Evolutionary conservation across 2,797 vertebrate genomes (phyloP).

Genomic region (Percopsis omiscomaycus): DNA sequence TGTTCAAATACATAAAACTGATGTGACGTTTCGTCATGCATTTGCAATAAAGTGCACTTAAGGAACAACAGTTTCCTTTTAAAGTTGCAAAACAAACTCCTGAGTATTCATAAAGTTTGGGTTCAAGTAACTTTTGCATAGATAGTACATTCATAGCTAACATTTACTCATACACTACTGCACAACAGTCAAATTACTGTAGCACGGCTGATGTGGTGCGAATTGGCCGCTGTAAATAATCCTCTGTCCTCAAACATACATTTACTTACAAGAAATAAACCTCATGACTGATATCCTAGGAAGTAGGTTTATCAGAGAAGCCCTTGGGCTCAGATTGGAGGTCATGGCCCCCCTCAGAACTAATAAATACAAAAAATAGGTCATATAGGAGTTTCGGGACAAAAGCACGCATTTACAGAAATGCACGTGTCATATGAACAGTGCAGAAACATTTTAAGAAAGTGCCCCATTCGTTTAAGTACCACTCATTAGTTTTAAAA

Average conservation of each 20-base stretch:
- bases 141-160: conserved; percentile 23
- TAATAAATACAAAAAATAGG: conserved; percentile 7
- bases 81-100: conserved; percentile 3
- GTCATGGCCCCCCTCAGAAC: not conserved
- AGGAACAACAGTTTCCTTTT: not conserved
- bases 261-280: not conserved
- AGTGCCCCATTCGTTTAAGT: conserved; percentile 9
- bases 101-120: conserved; percentile 7
- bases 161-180: not conserved
- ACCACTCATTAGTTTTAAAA: conserved; percentile 44
- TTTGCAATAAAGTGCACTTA: conserved; percentile 41
- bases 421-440: conserved; percentile 2
- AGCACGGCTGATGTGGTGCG: not conserved
- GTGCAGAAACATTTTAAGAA: not conserved
- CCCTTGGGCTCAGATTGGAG: conserved; percentile 7
- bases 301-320: conserved; percentile 2
- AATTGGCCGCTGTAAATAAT: not conserved
- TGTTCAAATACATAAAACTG: not conserved
- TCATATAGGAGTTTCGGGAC: conserved; percentile 8
- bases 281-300: conserved; percentile 9
- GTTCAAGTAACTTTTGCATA: not conserved
- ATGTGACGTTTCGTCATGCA: conserved; percentile 12
- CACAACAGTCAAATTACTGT: not conserved
- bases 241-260: not conserved
- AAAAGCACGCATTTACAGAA: conserved; percentile 6